Evolutionary conservation across 2,113 vertebrate species (phyloP), one percentile per base, ranked within the genome.

Genomic region (Nanorana parkeri): DNA sequence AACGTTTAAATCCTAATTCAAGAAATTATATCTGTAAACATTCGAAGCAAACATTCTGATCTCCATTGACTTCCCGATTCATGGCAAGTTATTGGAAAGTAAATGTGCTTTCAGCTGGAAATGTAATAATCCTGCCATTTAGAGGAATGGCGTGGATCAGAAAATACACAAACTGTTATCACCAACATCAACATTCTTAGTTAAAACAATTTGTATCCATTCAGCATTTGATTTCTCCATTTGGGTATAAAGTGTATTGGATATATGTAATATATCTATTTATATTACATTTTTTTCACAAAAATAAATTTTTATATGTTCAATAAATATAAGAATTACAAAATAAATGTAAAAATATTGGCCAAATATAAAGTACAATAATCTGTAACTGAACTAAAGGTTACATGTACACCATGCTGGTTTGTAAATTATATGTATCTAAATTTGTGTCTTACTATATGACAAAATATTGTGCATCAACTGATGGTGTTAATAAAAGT

Each of bases 21-120:
- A 64, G 23, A 77, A 77, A 65, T 63, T 23, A 77, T 51, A 64
- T 77, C 56, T 77, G 74, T 78, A 78, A 66, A 78, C 47, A 52
- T 66, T 67, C 47, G 67, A 78, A 55, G 20, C 51, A 67, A 78
- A 66, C 41, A 80, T 61, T 69, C 56, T 80, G 54, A 69, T 80
- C 66, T 41, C 54, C 67, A 61, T 56, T 69, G 78, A 60, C 28
- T 69, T 80, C 61, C 54, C 10, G 17, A 61, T 41, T 60, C 17
- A 52, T 41, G 54, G 32, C 66, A 69, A 60, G 54, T 26, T 17
- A 56, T 79, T 79, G 74, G 51, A 69, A 20, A 69, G 66, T 69
- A 69, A 80, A 69, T 90, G 85, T 5, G 15, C 67, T 86, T 55
- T 81, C 77, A 28, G 28, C 1, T 84, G n/a, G 83, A 77, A 85